phyloP scores from a whole-genome alignment of 2,888 invertebrate species.

The Hirtodrosophila alboralis region DNA sequence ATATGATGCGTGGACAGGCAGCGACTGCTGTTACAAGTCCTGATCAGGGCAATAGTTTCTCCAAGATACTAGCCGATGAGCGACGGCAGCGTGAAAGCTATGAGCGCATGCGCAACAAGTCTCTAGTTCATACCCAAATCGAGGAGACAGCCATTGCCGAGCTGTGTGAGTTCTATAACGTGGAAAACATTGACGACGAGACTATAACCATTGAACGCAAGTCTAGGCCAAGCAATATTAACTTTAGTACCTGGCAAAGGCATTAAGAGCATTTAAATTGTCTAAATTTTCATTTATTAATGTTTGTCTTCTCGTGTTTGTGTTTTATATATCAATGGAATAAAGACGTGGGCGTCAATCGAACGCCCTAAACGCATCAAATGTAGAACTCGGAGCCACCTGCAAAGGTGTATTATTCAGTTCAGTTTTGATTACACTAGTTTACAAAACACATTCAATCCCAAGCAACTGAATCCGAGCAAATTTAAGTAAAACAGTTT shows the following conservation, averaged over 20 bases:
- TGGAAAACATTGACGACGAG: conserved; percentile 89
- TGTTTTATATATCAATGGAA: conserved; percentile 17
- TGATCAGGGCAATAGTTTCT: conserved; percentile 75
- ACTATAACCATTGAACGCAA: conserved; percentile 87
- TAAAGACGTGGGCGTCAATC: conserved; percentile 7
- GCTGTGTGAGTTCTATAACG: conserved; percentile 89
- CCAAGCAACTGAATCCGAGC: too few relatives aligned
- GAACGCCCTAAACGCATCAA: conserved; percentile 36
- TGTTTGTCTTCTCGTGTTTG: conserved; percentile 11
- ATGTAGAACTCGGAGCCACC: conserved; percentile 77
- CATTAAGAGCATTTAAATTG: conserved; percentile 47
- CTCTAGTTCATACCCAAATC: conserved; percentile 91
- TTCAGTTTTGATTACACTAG: too few relatives aligned
- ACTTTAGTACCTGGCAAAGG: conserved; percentile 81
- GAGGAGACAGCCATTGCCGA: conserved; percentile 95
- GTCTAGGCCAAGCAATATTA: conserved; percentile 70
- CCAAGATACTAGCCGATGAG: conserved; percentile 90
- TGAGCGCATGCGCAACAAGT: conserved; percentile 89
- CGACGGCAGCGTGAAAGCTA: conserved; percentile 89
- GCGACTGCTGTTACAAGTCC: conserved; percentile 23
- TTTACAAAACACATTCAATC: too few relatives aligned
- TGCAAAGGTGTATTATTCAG: conserved; percentile 49
- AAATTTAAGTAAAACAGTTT: too few relatives aligned
- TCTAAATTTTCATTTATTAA: conserved; percentile 25
- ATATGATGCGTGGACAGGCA: conserved; percentile 73